Percentiles rank a stretch among this genome's conserved stretches.
phyloP scores from a whole-genome alignment of 1,140 invertebrate species.

The Drosophila santomea region DNA sequence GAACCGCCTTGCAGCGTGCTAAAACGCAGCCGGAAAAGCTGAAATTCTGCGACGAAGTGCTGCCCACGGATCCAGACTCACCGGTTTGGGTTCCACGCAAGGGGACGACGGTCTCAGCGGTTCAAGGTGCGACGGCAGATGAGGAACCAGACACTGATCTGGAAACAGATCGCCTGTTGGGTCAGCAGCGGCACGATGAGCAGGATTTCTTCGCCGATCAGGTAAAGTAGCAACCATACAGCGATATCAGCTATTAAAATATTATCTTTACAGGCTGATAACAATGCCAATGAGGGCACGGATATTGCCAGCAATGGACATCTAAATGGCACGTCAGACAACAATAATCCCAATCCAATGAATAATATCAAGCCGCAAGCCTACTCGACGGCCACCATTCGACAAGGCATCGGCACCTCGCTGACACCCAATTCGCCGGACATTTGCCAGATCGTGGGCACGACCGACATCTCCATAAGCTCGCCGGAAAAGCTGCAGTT shows the following conservation, averaged over 20 bases:
- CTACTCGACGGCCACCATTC: slow-evolving; percentile 78
- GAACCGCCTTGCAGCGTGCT: slow-evolving; percentile 91
- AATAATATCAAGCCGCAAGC: slow-evolving; percentile 64
- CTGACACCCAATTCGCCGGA: slow-evolving; percentile 78
- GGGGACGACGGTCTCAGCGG: slow-evolving; percentile 4
- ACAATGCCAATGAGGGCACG: slow-evolving; percentile 65
- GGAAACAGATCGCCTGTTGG: slow-evolving; percentile 94
- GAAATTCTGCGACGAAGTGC: slow-evolving; percentile 77
- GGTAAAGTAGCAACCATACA: slow-evolving; percentile 49
- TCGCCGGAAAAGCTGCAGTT: slow-evolving; percentile 81
- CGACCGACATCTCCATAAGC: slow-evolving; percentile 53
- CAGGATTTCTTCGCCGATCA: slow-evolving; percentile 95
- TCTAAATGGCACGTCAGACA: slow-evolving; percentile 48
- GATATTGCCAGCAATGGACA: slow-evolving; percentile 50
- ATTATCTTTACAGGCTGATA: slow-evolving; percentile 33
- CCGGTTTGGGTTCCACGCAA: slow-evolving; percentile 84
- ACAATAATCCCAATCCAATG: slow-evolving; percentile 70
- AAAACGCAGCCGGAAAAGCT: slow-evolving; percentile 83
- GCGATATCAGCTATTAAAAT: neutral
- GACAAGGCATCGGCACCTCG: slow-evolving; percentile 80
- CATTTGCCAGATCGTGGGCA: slow-evolving; percentile 78
- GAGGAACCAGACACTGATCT: slow-evolving; percentile 95
- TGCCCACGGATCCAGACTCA: slow-evolving; percentile 73
- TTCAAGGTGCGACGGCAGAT: slow-evolving; percentile 58
- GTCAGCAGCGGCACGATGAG: slow-evolving; percentile 94